Conservation (phyloP, 2,797 vertebrate species). For the Poliocrania exsul region DNA sequence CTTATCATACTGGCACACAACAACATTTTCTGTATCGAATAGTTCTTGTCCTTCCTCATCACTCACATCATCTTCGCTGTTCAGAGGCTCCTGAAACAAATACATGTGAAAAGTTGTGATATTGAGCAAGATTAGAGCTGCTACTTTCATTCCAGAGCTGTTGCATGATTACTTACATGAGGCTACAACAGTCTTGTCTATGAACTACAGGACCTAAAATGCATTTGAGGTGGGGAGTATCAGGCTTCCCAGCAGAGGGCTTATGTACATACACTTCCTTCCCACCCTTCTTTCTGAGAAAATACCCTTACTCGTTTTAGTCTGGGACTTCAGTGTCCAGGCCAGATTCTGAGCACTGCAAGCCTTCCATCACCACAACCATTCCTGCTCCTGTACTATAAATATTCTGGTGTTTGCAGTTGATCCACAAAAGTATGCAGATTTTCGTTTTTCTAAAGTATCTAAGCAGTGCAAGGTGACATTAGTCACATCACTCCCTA, state of each 20-base stretch:
- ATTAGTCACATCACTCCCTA: background rate
- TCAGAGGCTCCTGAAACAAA: constrained; percentile 90
- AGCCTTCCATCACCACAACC: background rate
- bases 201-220: background rate
- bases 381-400: background rate
- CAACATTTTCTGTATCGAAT: constrained; percentile 98
- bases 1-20: constrained; percentile 99
- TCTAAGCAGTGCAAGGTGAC: background rate
- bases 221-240: background rate
- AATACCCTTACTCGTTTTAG: background rate
- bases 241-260: background rate
- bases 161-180: background rate
- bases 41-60: constrained; percentile 97
- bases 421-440: background rate
- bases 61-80: constrained; percentile 96
- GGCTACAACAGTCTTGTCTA: background rate
- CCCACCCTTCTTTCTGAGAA: background rate
- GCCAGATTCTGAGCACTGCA: background rate
- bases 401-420: background rate
- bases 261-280: background rate
- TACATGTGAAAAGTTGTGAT: background rate
- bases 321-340: background rate
- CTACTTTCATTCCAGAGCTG: background rate
- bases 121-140: background rate
- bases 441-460: background rate